Base-by-base conservation (phyloP, 2,797 vertebrate genomes). In the Pipistrellus pygmaeus region DNA sequence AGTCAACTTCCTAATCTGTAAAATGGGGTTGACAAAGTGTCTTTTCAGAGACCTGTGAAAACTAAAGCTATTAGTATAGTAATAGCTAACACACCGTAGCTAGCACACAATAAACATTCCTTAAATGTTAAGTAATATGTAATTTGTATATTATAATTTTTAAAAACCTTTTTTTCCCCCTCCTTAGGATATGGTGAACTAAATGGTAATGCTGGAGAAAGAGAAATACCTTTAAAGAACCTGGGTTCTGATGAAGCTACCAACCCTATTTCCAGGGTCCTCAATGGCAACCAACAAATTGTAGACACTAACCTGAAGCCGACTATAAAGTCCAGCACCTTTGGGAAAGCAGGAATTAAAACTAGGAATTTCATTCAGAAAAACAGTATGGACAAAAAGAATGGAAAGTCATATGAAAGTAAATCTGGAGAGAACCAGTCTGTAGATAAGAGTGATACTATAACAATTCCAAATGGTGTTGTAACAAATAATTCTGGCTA, bases 331-430 rank as follows among this genome's bases (percentile, higher is more conserved):
- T 95, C 98, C 92, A 88, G 98, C 89, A 96, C 98, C 55, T 98
- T 98, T 98, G 98, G 98, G 69, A 99, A 99, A 97, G 97, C 97
- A 95, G 98, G 98, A 97, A 98, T 98, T 98, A 99, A 99, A 98
- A 81, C 98, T 96, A 98, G 98, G 97, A 98, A 98, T 97, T 98
- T 98, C 96, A 97, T 98, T 96, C 98, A 98, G 97, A 99, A 99
- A 96, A 99, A 98, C 98, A 99, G 97, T 98, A 99, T 99, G 99
- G 99, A 99, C 98, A 98, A 98, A 98, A 99, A 98, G 98, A 98
- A 98, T 98, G 99, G 99, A 93, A 99, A 99, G 95, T 98, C 98
- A 97, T 99, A 99, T 0, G 98, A 99, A 86, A 98, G 93, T 85
- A 98, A 98, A 97, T 95, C 97, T 75, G 96, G 98, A 96, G 98